Evolutionary conservation across 2,888 invertebrate species (phyloP).

Genomic region (Euclidia mi): DNA sequence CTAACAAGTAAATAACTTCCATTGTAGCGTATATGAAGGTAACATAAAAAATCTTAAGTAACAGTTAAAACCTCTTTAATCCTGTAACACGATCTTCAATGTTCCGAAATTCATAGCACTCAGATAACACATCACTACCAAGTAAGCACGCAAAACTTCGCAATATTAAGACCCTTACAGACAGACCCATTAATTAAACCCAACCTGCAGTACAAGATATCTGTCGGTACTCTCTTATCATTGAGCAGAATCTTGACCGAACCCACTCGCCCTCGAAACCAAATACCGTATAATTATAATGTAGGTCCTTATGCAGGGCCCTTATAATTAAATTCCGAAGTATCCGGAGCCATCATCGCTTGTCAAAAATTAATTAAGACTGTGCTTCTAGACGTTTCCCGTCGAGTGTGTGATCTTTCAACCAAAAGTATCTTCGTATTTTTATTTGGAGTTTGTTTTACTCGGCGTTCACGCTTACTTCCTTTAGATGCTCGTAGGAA

Average conservation of each 20-base stretch:
- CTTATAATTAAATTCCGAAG: constrained; percentile 40
- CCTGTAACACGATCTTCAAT: too few species aligned
- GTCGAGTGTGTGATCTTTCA: constrained; percentile 18
- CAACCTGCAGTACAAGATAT: constrained; percentile 6
- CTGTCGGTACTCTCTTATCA: constrained; percentile 11
- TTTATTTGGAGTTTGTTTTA: neutral
- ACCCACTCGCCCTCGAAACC: constrained; percentile 10
- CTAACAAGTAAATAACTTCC: too few species aligned
- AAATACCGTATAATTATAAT: constrained; percentile 44
- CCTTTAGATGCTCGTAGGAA: too few species aligned
- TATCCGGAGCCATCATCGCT: constrained; percentile 41
- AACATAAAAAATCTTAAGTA: too few species aligned
- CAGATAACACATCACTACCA: neutral
- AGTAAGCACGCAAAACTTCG: neutral
- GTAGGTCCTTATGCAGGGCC: constrained; percentile 18
- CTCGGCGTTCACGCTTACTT: too few species aligned
- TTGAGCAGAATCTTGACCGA: constrained; percentile 5
- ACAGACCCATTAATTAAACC: constrained; percentile 4
- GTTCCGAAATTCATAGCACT: too few species aligned
- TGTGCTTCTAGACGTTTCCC: too few species aligned
- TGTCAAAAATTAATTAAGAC: too few species aligned
- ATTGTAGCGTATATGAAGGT: too few species aligned
- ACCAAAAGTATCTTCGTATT: neutral
- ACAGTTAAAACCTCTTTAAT: too few species aligned
- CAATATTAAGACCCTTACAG: neutral